Conservation (phyloP, 2,888 invertebrate genomes). For the Hirtodrosophila duncani region DNA sequence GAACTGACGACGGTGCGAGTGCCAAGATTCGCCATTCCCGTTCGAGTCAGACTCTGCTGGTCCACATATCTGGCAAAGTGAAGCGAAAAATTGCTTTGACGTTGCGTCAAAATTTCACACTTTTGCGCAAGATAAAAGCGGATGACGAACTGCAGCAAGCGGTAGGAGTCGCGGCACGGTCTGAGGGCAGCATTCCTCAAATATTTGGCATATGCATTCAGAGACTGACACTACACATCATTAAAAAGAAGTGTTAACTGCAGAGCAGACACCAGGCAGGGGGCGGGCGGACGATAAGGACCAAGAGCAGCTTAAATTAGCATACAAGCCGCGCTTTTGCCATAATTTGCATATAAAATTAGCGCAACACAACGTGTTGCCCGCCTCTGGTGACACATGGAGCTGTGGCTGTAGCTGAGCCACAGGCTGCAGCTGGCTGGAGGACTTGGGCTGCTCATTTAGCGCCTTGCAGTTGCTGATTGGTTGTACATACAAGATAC, state of each 20-base stretch:
- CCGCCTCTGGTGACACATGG: conserved; percentile 41
- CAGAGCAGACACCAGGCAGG: not conserved
- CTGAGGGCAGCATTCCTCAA: conserved; percentile 50
- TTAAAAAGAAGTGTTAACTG: conserved; percentile 57
- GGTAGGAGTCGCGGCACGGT: conserved; percentile 13
- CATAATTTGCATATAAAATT: conserved; percentile 72
- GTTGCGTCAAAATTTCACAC: conserved; percentile 71
- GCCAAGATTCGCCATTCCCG: conserved; percentile 2
- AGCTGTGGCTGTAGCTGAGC: conserved; percentile 9
- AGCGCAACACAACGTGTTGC: conserved; percentile 61
- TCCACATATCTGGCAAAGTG: conserved; percentile 61
- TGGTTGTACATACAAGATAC: conserved; percentile 59
- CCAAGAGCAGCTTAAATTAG: conserved; percentile 52
- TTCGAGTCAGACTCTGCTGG: conserved; percentile 27
- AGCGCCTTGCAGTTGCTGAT: conserved; percentile 58
- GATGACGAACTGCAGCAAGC: conserved; percentile 22
- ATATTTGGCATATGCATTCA: conserved; percentile 55
- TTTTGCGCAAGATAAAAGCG: conserved; percentile 56
- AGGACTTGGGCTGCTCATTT: conserved; percentile 49
- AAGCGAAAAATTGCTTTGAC: conserved; percentile 62
- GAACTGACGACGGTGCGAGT: conserved; percentile 25
- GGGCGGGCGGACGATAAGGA: conserved; percentile 4
- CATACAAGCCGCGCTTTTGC: conserved; percentile 68
- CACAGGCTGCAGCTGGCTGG: conserved; percentile 27
- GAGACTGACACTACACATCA: conserved; percentile 42